Base-by-base conservation (phyloP, 2,113 vertebrate genomes). In the Upupa epops region DNA sequence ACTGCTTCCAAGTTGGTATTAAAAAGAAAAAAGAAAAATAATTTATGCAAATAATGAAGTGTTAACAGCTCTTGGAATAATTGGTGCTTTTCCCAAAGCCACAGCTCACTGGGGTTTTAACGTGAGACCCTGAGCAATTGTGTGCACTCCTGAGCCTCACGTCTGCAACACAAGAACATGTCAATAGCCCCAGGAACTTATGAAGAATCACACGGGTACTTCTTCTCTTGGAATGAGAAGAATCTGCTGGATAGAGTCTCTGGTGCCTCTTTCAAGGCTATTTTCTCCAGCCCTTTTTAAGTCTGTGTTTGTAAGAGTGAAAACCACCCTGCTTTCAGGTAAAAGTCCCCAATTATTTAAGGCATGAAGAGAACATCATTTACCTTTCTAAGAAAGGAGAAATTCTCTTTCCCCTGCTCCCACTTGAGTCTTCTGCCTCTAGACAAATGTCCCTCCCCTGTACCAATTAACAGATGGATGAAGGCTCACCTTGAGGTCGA, bases 41-140 rank as follows among this genome's bases (percentile, higher is more conserved):
- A 75, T 31, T 36, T 48, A 82, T 68, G 59, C 72, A 91, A 83
- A 86, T 80, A 65, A 86, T 29, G 66, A 78, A 14, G 77, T 24
- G 56, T 71, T 84, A 90, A 86, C 48, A 77, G 70, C 1, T 51
- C n/a, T 69, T 71, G 65, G 1, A 24, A 17, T 88, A 54, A 52
- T 80, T 92, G 93, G 65, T 91, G 61, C 52, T 78, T 56, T 78
- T 86, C 83, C 69, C 73, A 91, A 92, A 93, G 76, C 92, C 76
- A 14, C 70, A 81, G 69, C 49, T 90, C 83, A 66, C 0, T 0
- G 31, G 31, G 42, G 49, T 63, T 90, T n/a, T n/a, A 86, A 90
- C 48, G 54, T 0, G 3, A n/a, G 19, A 88, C 36, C 22, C 58
- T 40, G 8, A 58, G 77, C 1, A 12, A 14, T 13, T 22, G 15